Evolutionary conservation across 2,113 vertebrate genomes (phyloP), one percentile per base, ranked within the genome.

Genomic region (Hippoglossus stenolepis): DNA sequence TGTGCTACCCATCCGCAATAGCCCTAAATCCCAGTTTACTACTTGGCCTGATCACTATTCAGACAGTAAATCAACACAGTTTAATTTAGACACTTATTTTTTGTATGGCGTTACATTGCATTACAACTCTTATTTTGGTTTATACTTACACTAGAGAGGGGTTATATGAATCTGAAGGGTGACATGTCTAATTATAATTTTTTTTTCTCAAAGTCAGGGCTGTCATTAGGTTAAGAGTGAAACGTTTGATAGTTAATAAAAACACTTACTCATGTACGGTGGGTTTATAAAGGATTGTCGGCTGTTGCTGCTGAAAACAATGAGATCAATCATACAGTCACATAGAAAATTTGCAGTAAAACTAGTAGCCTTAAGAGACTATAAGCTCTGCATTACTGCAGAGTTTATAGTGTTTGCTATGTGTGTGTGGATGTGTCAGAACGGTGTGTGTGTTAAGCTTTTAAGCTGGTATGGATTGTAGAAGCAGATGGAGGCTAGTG

Each of bases 371-470:
- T n/a, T 57, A 23, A 58, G 38, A 59, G 15, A 21, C 28, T 59
- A 65, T 24, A 28, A 20, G 14, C 58, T 56, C 28, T 3, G 0
- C 24, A 51, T 1, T 3, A 11, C 49, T 11, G 31, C 23, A 43
- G 53, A 47, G 18, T 20, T 17, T 51, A 20, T 31, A 47, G 51
- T 54, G 18, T 21, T 7, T 53, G 20, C 49, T 51, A 5, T 45
- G 43, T 51, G 49, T 49, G 64, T 26, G n/a, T 60, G 57, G 23
- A 10, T n/a, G 49, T 13, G 64, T 61, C 4, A 51, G 49, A 11
- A 2, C 38, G 31, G 38, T 38, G 53, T 40, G 24, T 62, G 56
- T 58, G 66, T 75, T 65, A 66, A 71, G 56, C 24, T 47, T 15
- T 40, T 57, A 21, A 58, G 38, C 65, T 11, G 20, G 54, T 38